Evolutionary conservation across 1,140 invertebrate species (phyloP).

Genomic region (Mycetomoellerius zeteki): DNA sequence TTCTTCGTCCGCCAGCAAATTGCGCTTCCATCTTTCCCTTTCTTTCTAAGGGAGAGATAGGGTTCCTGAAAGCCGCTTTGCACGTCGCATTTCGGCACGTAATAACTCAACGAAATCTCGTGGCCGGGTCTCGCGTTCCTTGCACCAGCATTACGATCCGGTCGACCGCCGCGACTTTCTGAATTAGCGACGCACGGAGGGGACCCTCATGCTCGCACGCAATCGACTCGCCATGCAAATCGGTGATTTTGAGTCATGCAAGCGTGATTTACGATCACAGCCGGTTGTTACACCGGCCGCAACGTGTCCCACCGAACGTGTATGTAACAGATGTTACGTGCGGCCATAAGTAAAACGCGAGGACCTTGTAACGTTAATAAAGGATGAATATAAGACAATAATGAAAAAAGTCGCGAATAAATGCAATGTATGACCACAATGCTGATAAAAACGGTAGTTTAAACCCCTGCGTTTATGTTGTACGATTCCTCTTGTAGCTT

Average conservation of each 20-base stretch:
- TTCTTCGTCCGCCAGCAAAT: constrained; percentile 22
- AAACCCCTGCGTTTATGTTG: not conserved
- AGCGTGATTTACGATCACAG: constrained; percentile 62
- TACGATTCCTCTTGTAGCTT: not conserved
- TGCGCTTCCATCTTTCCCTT: constrained; percentile 30
- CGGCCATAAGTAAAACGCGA: constrained; percentile 51
- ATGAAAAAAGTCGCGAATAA: not conserved
- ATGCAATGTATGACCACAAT: not conserved
- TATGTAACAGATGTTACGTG: constrained; percentile 50
- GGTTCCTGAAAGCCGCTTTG: constrained; percentile 39
- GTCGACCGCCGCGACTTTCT: constrained; percentile 49
- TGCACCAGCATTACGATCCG: constrained; percentile 32
- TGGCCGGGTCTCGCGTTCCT: constrained; percentile 37
- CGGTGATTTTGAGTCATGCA: constrained; percentile 60
- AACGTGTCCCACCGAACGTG: constrained; percentile 44
- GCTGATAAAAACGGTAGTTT: not conserved
- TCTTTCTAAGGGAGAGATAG: not conserved
- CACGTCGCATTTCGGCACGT: constrained; percentile 53
- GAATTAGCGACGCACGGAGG: constrained; percentile 47
- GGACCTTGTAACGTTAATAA: constrained; percentile 31
- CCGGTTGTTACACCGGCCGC: constrained; percentile 56
- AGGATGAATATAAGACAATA: constrained; percentile 17
- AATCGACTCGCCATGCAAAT: constrained; percentile 54
- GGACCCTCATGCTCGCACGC: constrained; percentile 52
- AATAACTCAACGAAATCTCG: constrained; percentile 45